Evolutionary conservation across 2,113 vertebrate species (phyloP).

Genomic region (Axis porcinus): DNA sequence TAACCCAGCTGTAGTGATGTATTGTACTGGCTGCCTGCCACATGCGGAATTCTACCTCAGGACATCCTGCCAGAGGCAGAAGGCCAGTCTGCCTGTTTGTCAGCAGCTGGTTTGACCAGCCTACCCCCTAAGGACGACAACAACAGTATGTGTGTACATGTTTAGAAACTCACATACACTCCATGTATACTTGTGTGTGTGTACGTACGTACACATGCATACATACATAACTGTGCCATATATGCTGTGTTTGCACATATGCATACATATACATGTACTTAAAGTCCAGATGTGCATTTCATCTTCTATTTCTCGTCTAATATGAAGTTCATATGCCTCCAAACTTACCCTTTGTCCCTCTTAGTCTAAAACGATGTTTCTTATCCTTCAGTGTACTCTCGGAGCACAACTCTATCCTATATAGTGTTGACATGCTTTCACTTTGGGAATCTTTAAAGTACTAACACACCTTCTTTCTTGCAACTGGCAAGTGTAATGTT

Average conservation of each 20-base stretch:
- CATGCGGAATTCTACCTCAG: slow-evolving; percentile 35
- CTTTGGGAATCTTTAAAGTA: neutral
- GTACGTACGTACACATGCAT: neutral
- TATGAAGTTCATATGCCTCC: neutral
- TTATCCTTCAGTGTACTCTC: neutral
- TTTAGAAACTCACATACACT: neutral
- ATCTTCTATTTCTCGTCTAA: neutral
- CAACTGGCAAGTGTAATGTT: neutral
- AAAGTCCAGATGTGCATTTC: neutral
- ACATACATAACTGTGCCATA: neutral
- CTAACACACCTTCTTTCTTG: neutral
- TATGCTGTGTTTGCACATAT: neutral
- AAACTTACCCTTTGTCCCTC: neutral
- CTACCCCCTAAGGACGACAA: neutral
- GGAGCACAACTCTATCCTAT: neutral
- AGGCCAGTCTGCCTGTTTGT: slow-evolving; percentile 47
- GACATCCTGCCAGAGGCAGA: slow-evolving; percentile 54
- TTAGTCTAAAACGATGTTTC: neutral
- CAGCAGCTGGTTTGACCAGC: slow-evolving; percentile 34
- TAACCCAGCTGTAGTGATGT: slow-evolving; percentile 63
- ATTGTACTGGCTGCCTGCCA: slow-evolving; percentile 65
- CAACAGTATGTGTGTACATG: neutral
- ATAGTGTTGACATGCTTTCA: neutral
- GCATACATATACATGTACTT: neutral
- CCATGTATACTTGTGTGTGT: neutral